These are phyloP conservation scores for Hassar affinis DNA, from an alignment of 2,113 vertebrate genomes.

Conservation along the genomic window DNA sequence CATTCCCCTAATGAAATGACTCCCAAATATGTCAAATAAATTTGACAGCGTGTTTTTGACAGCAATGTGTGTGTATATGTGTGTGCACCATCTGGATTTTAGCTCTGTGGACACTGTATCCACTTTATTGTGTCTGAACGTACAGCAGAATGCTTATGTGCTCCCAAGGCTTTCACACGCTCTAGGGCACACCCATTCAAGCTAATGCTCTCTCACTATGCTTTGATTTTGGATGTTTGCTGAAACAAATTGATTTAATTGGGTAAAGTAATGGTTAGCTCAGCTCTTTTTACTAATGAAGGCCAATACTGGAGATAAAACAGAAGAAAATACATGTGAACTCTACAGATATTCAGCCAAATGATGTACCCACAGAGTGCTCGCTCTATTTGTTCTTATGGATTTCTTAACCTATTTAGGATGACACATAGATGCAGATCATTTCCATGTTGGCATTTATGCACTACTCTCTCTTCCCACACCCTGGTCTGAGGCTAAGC, in stretches of 20 bases:
- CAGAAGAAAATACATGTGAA: slow-evolving; percentile 38
- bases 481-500: slow-evolving; percentile 22
- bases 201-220: slow-evolving; percentile 17
- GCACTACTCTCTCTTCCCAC: slow-evolving; percentile 8
- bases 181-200: slow-evolving; percentile 28
- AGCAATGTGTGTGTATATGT: slow-evolving; percentile 25
- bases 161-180: slow-evolving; percentile 31
- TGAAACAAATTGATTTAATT: slow-evolving; percentile 60
- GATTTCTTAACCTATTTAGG: slow-evolving; percentile 40
- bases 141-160: slow-evolving; percentile 30
- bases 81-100: slow-evolving; percentile 31
- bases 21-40: slow-evolving; percentile 26
- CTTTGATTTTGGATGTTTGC: slow-evolving; percentile 46
- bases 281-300: slow-evolving; percentile 30
- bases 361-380: slow-evolving; percentile 22
- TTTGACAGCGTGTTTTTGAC: slow-evolving; percentile 30
- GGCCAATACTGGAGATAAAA: slow-evolving; percentile 50
- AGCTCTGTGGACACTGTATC: slow-evolving; percentile 29
- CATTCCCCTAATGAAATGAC: slow-evolving; percentile 6
- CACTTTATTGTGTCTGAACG: slow-evolving; percentile 43
- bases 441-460: slow-evolving; percentile 46
- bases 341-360: slow-evolving; percentile 24
- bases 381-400: slow-evolving; percentile 33
- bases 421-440: slow-evolving; percentile 47
- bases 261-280: slow-evolving; percentile 47